Conservation (phyloP, 2,888 invertebrate genomes). For the Diadromus collaris region DNA sequence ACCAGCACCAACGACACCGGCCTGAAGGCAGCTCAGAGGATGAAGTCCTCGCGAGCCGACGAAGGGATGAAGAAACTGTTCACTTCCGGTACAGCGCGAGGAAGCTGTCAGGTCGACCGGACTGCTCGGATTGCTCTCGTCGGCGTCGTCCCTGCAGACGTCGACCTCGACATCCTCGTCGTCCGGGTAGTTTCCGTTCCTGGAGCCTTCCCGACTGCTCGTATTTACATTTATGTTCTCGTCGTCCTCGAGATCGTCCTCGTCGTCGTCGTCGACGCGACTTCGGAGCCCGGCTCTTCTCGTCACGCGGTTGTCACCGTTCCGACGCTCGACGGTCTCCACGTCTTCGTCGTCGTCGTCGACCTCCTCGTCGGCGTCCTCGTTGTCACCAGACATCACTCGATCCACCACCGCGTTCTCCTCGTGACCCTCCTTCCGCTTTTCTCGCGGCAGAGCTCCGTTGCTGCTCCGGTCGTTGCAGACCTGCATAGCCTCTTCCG, state of each 20-base stretch:
- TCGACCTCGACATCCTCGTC: conserved; percentile 76
- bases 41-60: conserved; percentile 68
- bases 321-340: conserved; percentile 53
- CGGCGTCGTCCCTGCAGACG: conserved; percentile 73
- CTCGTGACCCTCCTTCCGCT: conserved; percentile 48
- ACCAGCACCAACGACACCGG: conserved; percentile 63
- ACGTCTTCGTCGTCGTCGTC: conserved; percentile 46
- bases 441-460: conserved; percentile 61
- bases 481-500: conserved; percentile 50
- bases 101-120: conserved; percentile 80
- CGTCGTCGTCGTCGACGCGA: conserved; percentile 70
- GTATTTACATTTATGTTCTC: conserved; percentile 56
- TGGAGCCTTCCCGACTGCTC: conserved; percentile 63
- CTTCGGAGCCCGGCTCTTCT: conserved; percentile 52
- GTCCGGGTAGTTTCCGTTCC: conserved; percentile 71
- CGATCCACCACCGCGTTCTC: conserved; percentile 61
- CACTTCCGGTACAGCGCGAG: conserved; percentile 69
- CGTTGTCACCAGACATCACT: conserved; percentile 38
- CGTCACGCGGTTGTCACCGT: conserved; percentile 63
- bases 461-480: conserved; percentile 46
- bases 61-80: conserved; percentile 74
- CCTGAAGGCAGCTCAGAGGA: conserved; percentile 72
- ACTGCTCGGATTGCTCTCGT: conserved; percentile 77
- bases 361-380: conserved; percentile 53
- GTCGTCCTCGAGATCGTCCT: conserved; percentile 66